phyloP scores from a whole-genome alignment of 2,797 vertebrate genomes.

The Hafferia zeledoni region DNA sequence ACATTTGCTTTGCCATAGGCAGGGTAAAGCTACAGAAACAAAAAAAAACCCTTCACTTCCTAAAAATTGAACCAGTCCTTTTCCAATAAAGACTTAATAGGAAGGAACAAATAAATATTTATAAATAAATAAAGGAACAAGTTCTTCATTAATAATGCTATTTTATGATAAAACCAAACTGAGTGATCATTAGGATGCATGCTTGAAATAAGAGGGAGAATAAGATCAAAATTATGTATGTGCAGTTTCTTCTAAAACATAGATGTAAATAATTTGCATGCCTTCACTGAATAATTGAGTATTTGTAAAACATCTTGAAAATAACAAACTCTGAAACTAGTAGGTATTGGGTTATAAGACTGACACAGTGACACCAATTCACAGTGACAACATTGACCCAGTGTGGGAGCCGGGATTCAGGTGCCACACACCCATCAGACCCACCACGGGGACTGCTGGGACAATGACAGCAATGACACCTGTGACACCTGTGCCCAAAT shows the following conservation, averaged over 20 bases:
- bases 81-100: background rate
- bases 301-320: fast-evolving
- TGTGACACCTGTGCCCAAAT: too few species aligned
- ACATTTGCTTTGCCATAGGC: background rate
- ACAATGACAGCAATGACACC: too few species aligned
- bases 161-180: background rate
- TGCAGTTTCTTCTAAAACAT: background rate
- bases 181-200: background rate
- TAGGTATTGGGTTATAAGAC: fast-evolving
- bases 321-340: background rate
- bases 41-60: background rate
- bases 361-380: background rate
- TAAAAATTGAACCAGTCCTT: background rate
- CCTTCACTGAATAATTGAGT: background rate
- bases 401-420: fast-evolving
- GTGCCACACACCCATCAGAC: background rate
- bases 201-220: background rate
- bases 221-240: background rate
- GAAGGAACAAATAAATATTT: background rate
- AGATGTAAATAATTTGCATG: background rate
- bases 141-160: background rate
- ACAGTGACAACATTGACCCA: fast-evolving
- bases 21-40: background rate
- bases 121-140: background rate
- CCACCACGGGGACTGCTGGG: background rate